Percentiles rank a stretch among this genome's conserved stretches.
Evolutionary conservation across 2,113 vertebrate genomes (phyloP).

Genomic region (Dermatemys mawii): DNA sequence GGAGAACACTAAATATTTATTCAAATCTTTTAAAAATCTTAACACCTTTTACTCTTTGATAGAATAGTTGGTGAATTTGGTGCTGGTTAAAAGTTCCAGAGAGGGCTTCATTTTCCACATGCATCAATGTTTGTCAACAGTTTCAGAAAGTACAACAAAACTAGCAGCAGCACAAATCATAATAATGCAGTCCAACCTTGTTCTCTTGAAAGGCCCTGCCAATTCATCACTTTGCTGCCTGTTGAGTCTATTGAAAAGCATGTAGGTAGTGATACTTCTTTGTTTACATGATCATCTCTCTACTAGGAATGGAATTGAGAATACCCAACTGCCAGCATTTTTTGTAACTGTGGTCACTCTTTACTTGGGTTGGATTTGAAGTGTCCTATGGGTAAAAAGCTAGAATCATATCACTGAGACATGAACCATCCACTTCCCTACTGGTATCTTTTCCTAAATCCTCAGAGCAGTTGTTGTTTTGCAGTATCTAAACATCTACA

Average conservation of each 20-base stretch:
- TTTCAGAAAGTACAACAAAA: not conserved
- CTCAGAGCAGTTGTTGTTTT: not conserved
- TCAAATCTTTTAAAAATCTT: not conserved
- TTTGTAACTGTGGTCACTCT: not conserved
- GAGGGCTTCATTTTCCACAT: too few relatives aligned
- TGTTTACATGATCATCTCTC: not conserved
- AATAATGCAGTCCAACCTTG: not conserved
- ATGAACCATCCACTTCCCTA: not conserved
- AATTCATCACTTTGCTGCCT: not conserved
- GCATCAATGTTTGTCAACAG: not conserved
- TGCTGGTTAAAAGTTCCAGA: not conserved
- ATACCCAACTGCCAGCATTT: rapidly evolving
- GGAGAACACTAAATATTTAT: rapidly evolving
- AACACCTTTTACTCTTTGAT: not conserved
- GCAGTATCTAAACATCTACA: not conserved
- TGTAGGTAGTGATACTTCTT: not conserved
- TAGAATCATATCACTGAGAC: not conserved
- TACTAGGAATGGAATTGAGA: not conserved
- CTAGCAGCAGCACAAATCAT: not conserved
- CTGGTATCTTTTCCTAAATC: not conserved
- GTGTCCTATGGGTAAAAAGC: rapidly evolving
- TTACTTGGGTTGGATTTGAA: not conserved
- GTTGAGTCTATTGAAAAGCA: not conserved
- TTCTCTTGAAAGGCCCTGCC: not conserved
- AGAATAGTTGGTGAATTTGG: too few relatives aligned